Base-by-base conservation (phyloP, 2,113 vertebrate species). In the Gobiocypris rarus region DNA sequence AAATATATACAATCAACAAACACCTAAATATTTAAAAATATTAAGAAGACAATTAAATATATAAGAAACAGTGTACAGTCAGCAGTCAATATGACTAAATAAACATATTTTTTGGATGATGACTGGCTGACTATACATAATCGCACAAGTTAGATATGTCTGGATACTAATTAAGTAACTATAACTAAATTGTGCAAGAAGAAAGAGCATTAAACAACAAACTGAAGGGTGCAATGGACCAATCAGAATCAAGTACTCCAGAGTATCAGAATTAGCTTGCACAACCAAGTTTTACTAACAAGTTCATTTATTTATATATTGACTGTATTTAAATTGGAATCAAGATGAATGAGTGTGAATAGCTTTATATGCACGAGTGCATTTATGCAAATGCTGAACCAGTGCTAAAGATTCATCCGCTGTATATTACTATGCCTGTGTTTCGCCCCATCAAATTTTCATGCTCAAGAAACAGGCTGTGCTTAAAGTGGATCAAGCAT, bases 381-480 rank as follows among this genome's bases (percentile, higher is more conserved):
- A 63, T 48, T 43, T 48, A 15, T 61, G 56, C 41, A 79, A 41
- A 31, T 52, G 26, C 8, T 61, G 56, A 78, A 17, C 56, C 8
- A 19, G 54, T 14, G 9, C 75, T 78, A 24, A 28, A 65, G 9
- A 31, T 50, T 80, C 8, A 31, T 50, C 41, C 48, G 14, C 59
- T 67, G 28, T 50, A 50, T 43, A 34, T 28, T 9, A 67, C 59
- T 3, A 5, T 48, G 31, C 22, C 17, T 41, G 6, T 13, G n/a
- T 58, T 41, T 24, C 54, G n/a, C 50, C 14, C 10, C 38, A 65
- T 81, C 5, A 81, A 81, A 67, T 34, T 50, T 67, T 81, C 43
- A 65, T 81, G 59, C 24, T 67, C 7, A 9, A 81, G 38, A 81
- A 67, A 50, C 59, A 80, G 59, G 22, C 43, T 34, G 43, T 28